These are phyloP conservation scores for Trachemys scripta DNA, from an alignment of 2,113 vertebrate species.

Conservation along the genomic window DNA sequence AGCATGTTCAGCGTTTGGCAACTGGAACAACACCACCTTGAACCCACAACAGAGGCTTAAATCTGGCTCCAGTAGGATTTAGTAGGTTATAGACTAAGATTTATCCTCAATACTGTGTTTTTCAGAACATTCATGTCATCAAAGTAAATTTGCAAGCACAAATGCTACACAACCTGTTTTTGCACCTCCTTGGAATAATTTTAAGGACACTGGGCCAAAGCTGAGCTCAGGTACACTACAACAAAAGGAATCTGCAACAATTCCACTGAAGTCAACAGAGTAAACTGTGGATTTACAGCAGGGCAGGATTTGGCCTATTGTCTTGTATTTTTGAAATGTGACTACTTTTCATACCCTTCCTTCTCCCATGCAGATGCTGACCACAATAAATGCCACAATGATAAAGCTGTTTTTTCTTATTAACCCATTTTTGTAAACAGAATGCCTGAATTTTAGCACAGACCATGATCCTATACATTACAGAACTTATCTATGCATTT, in stretches of 20 bases:
- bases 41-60: background rate
- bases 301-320: conserved; percentile 2
- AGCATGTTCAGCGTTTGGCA: background rate
- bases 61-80: background rate
- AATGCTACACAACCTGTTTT: background rate
- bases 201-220: background rate
- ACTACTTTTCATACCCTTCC: conserved; percentile 66
- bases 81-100: background rate
- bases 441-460: background rate
- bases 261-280: background rate
- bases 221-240: background rate
- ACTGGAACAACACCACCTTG: background rate
- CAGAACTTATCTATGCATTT: conserved; percentile 43
- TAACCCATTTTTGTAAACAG: conserved; percentile 69
- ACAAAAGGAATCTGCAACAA: background rate
- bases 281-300: conserved; percentile 3
- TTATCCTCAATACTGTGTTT: background rate
- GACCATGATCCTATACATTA: background rate
- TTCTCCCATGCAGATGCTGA: conserved; percentile 60
- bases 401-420: conserved; percentile 69
- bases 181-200: background rate
- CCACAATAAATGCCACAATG: conserved; percentile 78
- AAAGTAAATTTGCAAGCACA: conserved; percentile 17
- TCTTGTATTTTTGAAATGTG: conserved; percentile 47
- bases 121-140: conserved; percentile 6